phyloP scores from a whole-genome alignment of 2,113 vertebrate species.

The Corapipo altera region DNA sequence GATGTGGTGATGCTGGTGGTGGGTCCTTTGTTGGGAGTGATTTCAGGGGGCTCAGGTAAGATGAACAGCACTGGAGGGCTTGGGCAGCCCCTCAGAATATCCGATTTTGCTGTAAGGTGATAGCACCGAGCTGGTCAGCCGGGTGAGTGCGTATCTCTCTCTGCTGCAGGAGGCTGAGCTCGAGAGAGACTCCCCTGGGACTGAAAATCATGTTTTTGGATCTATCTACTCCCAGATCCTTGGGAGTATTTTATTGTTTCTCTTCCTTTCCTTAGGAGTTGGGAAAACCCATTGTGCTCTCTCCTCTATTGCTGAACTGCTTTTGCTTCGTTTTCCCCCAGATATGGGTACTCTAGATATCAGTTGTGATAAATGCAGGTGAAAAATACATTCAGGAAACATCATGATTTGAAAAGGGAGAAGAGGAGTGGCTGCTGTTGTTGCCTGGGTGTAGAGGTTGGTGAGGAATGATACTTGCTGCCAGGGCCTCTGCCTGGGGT shows the following conservation, averaged over 20 bases:
- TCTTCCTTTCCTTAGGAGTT: neutral
- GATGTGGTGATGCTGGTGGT: fast-evolving
- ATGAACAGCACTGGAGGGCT: neutral
- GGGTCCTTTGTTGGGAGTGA: neutral
- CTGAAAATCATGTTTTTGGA: neutral
- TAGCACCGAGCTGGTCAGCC: fast-evolving
- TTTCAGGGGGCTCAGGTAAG: neutral
- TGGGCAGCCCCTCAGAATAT: neutral
- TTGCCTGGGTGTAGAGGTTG: neutral
- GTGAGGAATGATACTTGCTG: neutral
- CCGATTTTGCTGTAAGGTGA: neutral
- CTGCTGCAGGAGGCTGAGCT: neutral
- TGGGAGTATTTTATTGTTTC: neutral
- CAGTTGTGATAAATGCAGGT: neutral
- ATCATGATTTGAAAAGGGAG: fast-evolving
- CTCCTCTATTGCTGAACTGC: neutral
- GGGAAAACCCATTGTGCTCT: neutral
- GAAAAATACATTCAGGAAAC: neutral
- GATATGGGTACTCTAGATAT: neutral
- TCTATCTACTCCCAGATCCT: neutral
- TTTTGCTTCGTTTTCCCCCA: neutral
- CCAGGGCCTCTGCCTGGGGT: neutral
- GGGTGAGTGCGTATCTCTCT: fast-evolving
- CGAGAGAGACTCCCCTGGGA: neutral
- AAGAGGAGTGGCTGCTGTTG: neutral